Percentiles rank a stretch among this genome's conserved stretches.
phyloP scores from a whole-genome alignment of 2,888 invertebrate genomes.

The Diadegma fenestrale region DNA sequence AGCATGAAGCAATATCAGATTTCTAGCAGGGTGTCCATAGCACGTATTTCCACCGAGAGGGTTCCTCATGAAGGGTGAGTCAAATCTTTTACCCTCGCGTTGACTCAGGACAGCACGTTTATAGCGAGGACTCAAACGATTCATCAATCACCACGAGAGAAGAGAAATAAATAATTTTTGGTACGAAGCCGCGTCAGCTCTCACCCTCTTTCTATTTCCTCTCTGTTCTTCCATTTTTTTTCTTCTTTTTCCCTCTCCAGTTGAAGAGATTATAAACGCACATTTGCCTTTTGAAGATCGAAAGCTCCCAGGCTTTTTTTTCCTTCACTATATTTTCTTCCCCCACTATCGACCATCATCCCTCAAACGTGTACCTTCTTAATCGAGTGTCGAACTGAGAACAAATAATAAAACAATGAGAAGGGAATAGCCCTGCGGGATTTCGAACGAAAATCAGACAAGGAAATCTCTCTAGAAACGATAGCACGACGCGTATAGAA shows the following conservation, averaged over 20 bases:
- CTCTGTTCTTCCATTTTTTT: constrained; percentile 25
- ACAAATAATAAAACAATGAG: constrained; percentile 64
- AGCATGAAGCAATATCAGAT: constrained; percentile 62
- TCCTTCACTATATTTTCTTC: constrained; percentile 22
- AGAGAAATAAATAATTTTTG: constrained; percentile 78
- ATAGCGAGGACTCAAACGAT: constrained; percentile 70
- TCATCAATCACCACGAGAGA: constrained; percentile 75
- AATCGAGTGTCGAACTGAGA: constrained; percentile 61
- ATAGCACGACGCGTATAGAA: constrained; percentile 52
- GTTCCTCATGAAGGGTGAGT: constrained; percentile 15
- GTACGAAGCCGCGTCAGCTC: constrained; percentile 46
- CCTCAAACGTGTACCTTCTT: constrained; percentile 56
- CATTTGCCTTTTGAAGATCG: constrained; percentile 43
- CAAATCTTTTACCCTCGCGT: constrained; percentile 48
- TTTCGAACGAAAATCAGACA: constrained; percentile 23
- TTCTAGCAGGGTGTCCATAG: constrained; percentile 55
- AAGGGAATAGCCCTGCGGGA: neutral
- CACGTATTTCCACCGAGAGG: constrained; percentile 37
- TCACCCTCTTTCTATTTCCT: constrained; percentile 16
- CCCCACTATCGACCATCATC: constrained; percentile 31
- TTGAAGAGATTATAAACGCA: constrained; percentile 56
- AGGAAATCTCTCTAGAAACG: constrained; percentile 20
- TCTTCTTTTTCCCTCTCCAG: constrained; percentile 7
- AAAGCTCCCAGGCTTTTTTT: constrained; percentile 20
- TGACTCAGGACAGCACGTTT: constrained; percentile 69